Percentiles rank a stretch among this genome's conserved stretches.
phyloP scores from a whole-genome alignment of 2,888 invertebrate genomes.

The Mesopsocus fuscifrons region DNA sequence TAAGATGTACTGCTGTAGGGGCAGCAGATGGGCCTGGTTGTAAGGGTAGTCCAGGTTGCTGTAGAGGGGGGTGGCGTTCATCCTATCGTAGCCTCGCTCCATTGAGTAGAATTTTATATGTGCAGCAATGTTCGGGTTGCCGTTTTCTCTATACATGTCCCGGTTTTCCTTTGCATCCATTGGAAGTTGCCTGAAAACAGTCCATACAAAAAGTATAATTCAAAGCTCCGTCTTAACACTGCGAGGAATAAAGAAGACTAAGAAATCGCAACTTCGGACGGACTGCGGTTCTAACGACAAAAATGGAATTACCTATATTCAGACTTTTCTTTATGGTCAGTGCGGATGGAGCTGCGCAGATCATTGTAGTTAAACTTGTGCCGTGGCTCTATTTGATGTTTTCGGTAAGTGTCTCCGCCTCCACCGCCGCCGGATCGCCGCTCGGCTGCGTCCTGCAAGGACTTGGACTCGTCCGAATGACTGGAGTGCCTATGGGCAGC shows the following conservation, averaged over 20 bases:
- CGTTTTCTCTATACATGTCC: slow-evolving; percentile 4
- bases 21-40: slow-evolving; percentile 40
- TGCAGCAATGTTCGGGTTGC: not conserved
- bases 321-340: slow-evolving; percentile 2
- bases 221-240: too few relatives aligned
- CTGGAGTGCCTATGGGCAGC: slow-evolving; percentile 3
- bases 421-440: too few relatives aligned
- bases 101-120: slow-evolving; percentile 6
- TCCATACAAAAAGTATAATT: too few relatives aligned
- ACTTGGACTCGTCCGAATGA: slow-evolving; percentile 3
- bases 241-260: too few relatives aligned
- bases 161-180: slow-evolving; percentile 8
- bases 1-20: slow-evolving; percentile 71
- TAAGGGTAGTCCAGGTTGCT: slow-evolving; percentile 21
- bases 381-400: not conserved
- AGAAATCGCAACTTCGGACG: too few relatives aligned
- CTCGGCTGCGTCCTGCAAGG: not conserved
- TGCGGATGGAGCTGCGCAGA: not conserved
- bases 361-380: not conserved
- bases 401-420: not conserved
- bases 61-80: slow-evolving; percentile 17
- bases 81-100: slow-evolving; percentile 7
- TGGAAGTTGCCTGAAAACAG: slow-evolving; percentile 3
- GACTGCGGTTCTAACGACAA: too few relatives aligned
- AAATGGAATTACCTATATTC: slow-evolving; percentile 7